phyloP scores from a whole-genome alignment of 2,113 vertebrate genomes.

The Carassius gibelio region DNA sequence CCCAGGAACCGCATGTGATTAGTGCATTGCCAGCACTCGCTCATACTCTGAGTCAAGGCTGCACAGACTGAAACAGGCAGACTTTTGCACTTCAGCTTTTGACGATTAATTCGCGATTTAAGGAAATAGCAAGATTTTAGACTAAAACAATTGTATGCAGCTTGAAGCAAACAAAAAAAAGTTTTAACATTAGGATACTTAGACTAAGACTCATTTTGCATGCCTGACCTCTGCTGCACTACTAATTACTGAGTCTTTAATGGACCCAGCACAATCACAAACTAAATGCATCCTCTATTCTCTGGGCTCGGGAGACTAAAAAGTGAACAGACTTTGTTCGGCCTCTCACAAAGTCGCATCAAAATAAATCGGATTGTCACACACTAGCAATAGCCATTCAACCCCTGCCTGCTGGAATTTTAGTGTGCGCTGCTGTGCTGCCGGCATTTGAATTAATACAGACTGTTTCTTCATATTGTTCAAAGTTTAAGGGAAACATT shows the following conservation, averaged over 20 bases:
- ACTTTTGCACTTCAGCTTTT: conserved; percentile 28
- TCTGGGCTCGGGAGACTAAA: conserved; percentile 51
- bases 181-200: conserved; percentile 55
- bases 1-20: conserved; percentile 46
- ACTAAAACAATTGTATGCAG: conserved; percentile 2
- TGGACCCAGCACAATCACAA: conserved; percentile 62
- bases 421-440: conserved; percentile 37
- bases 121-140: conserved; percentile 37
- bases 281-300: conserved; percentile 66
- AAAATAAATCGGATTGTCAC: conserved; percentile 51
- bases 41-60: conserved; percentile 54
- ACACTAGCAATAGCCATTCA: conserved; percentile 38
- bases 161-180: conserved; percentile 2
- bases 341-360: conserved; percentile 56
- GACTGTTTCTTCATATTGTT: conserved; percentile 18
- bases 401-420: conserved; percentile 34
- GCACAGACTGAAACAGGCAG: conserved; percentile 35
- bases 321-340: conserved; percentile 62
- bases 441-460: conserved; percentile 9
- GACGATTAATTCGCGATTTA: background rate
- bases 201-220: conserved; percentile 57
- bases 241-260: conserved; percentile 66
- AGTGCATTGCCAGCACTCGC: conserved; percentile 35
- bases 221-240: conserved; percentile 64
- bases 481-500: background rate